These are phyloP conservation scores for Pluvialis apricaria DNA, from an alignment of 2,113 vertebrate genomes.

Conservation along the genomic window DNA sequence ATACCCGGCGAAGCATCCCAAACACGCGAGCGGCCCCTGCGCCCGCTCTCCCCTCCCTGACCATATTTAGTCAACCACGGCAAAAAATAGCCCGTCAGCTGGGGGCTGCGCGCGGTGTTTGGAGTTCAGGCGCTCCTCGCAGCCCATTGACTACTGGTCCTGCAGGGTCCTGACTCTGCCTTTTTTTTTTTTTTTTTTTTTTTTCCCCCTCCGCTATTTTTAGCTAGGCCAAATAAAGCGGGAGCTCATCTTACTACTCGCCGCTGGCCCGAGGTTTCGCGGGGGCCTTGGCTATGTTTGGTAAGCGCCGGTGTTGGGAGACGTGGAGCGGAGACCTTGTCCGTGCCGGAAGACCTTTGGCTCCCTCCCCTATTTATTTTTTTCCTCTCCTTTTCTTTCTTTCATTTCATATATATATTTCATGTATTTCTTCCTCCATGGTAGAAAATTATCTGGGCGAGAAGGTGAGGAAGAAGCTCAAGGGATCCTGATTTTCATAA, in stretches of 20 bases:
- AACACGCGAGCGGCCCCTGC: slow-evolving; percentile 71
- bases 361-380: background rate
- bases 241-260: slow-evolving; percentile 59
- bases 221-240: slow-evolving; percentile 79
- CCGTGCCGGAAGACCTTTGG: background rate
- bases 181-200: slow-evolving; percentile 26
- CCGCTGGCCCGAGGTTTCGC: slow-evolving; percentile 9
- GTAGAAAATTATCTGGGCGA: background rate
- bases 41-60: slow-evolving; percentile 76
- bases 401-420: too few relatives aligned
- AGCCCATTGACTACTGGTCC: slow-evolving; percentile 72
- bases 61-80: slow-evolving; percentile 98
- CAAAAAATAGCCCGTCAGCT: slow-evolving; percentile 95
- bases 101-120: slow-evolving; percentile 68
- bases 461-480: slow-evolving; percentile 34
- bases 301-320: background rate
- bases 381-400: background rate
- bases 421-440: background rate
- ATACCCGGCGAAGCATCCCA: slow-evolving; percentile 84
- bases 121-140: slow-evolving; percentile 69
- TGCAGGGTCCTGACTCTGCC: slow-evolving; percentile 62
- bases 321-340: background rate
- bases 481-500: slow-evolving; percentile 68
- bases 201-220: slow-evolving; percentile 76
- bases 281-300: slow-evolving; percentile 68